These are phyloP conservation scores for Emydoidea blandingii DNA, from an alignment of 2,797 vertebrate genomes.

Conservation along the genomic window DNA sequence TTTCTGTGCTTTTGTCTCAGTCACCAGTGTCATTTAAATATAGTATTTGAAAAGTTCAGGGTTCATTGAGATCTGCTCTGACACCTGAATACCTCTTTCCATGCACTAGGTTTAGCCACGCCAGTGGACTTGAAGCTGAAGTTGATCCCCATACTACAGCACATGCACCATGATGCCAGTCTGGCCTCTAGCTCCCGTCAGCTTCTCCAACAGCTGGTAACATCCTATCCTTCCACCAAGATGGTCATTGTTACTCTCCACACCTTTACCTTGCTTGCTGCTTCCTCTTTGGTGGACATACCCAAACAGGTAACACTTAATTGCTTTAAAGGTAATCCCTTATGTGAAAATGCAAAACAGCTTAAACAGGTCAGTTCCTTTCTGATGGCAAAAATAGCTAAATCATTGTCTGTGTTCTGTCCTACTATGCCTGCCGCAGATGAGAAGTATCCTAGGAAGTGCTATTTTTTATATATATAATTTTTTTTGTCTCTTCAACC, in stretches of 20 bases:
- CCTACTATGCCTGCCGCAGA: neutral
- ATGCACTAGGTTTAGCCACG: slow-evolving; percentile 89
- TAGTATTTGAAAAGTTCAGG: neutral
- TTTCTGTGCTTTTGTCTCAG: neutral
- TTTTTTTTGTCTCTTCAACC: neutral
- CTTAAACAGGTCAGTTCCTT: neutral
- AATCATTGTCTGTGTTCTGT: rapidly evolving
- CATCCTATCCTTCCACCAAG: slow-evolving; percentile 94
- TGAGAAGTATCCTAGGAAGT: neutral
- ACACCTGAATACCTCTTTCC: neutral
- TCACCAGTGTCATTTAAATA: neutral
- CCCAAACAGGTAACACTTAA: slow-evolving; percentile 92
- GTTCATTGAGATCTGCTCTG: neutral
- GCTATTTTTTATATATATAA: neutral
- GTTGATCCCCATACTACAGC: slow-evolving; percentile 96
- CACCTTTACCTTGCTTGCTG: slow-evolving; percentile 96
- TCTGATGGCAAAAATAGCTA: rapidly evolving
- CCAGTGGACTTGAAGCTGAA: slow-evolving; percentile 97
- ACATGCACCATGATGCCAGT: slow-evolving; percentile 97
- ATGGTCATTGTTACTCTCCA: slow-evolving; percentile 98
- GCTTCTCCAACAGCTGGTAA: slow-evolving; percentile 94
- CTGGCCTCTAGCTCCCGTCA: slow-evolving; percentile 94
- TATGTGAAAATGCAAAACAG: neutral
- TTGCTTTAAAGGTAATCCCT: neutral
- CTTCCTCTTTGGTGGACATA: slow-evolving; percentile 95